Conservation (phyloP, 2,113 vertebrate genomes). For the Poicephalus gulielmi region DNA sequence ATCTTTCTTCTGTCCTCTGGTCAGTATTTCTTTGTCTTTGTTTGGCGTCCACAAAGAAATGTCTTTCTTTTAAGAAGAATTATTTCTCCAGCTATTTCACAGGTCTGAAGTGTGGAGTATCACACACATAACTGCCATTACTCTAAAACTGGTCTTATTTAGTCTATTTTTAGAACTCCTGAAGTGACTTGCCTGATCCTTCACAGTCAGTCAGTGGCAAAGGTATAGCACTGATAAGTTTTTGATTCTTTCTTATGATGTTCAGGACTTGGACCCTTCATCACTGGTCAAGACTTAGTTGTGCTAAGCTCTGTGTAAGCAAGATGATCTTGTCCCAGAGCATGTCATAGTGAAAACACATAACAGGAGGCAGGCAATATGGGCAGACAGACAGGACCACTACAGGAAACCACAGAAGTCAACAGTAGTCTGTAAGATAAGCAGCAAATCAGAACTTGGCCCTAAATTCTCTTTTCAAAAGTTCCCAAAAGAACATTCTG, state of each 20-base stretch:
- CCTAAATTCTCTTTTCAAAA: background rate
- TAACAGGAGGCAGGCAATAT: background rate
- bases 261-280: background rate
- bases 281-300: background rate
- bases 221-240: background rate
- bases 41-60: background rate
- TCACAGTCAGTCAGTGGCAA: background rate
- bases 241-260: background rate
- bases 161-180: background rate
- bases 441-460: background rate
- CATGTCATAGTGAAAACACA: background rate
- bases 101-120: background rate
- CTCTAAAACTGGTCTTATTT: background rate
- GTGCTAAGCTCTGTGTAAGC: background rate
- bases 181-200: background rate
- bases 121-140: background rate
- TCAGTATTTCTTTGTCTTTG: background rate
- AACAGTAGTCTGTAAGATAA: background rate
- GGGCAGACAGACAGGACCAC: background rate
- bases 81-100: background rate
- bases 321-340: background rate
- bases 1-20: background rate
- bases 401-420: background rate
- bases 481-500: background rate
- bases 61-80: background rate